Conservation (phyloP, 2,888 invertebrate genomes). For the Perdita meconis region DNA sequence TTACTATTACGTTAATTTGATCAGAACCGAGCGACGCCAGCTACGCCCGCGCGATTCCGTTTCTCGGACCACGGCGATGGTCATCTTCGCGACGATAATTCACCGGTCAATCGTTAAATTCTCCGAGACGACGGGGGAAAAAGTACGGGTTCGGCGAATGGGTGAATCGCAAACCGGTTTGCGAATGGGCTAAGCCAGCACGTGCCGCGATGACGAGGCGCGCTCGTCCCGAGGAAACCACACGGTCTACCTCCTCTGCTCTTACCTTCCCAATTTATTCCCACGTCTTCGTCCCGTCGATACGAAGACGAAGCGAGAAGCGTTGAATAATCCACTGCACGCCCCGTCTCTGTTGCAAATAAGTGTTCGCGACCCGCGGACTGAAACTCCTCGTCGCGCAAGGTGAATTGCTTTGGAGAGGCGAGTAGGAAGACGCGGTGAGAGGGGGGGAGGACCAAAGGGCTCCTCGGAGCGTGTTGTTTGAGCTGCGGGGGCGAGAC, state of each 20-base stretch:
- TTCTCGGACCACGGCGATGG: slow-evolving; percentile 9
- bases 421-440: slow-evolving; percentile 22
- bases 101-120: slow-evolving; percentile 62
- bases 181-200: slow-evolving; percentile 60
- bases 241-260: slow-evolving; percentile 16
- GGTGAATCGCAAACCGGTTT: slow-evolving; percentile 65
- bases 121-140: slow-evolving; percentile 33
- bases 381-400: slow-evolving; percentile 31
- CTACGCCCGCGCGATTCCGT: slow-evolving; percentile 14
- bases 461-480: slow-evolving; percentile 44
- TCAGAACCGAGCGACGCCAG: not conserved
- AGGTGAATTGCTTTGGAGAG: slow-evolving; percentile 50
- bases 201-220: slow-evolving; percentile 68
- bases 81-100: slow-evolving; percentile 40
- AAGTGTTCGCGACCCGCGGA: slow-evolving; percentile 7
- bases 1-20: not conserved
- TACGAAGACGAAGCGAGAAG: not conserved
- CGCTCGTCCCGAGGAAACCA: slow-evolving; percentile 51
- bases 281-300: slow-evolving; percentile 46
- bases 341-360: slow-evolving; percentile 32
- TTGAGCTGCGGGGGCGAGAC: slow-evolving; percentile 69
- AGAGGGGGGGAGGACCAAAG: slow-evolving; percentile 21
- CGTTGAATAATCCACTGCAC: slow-evolving; percentile 22
- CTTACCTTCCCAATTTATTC: slow-evolving; percentile 63
- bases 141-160: slow-evolving; percentile 51